phyloP scores from a whole-genome alignment of 92 coral and sea anemone genomes.

The Heliopora coerulea region DNA sequence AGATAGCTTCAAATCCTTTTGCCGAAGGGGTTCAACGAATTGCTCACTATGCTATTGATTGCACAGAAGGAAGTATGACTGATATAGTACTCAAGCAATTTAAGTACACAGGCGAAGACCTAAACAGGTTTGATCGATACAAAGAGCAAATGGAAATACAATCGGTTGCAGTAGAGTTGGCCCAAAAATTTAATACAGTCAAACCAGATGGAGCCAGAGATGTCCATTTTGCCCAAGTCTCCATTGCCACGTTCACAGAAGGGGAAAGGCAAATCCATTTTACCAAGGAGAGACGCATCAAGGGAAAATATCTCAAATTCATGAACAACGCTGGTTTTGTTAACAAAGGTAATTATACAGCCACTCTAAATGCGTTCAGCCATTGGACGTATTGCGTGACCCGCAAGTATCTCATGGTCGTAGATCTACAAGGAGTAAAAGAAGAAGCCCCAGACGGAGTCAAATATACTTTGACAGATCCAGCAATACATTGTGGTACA shows the following conservation, averaged over 20 bases:
- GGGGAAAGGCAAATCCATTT: constrained; percentile 11
- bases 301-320: constrained; percentile 30
- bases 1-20: constrained; percentile 32
- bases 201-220: constrained; percentile 26
- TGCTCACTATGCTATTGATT: constrained; percentile 19
- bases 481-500: constrained; percentile 23
- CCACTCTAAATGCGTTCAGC: constrained; percentile 32
- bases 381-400: constrained; percentile 30
- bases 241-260: constrained; percentile 10
- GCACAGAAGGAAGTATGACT: neutral
- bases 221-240: constrained; percentile 25
- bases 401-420: constrained; percentile 24
- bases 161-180: constrained; percentile 26
- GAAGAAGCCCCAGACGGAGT: constrained; percentile 14
- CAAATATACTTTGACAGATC: constrained; percentile 24
- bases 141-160: constrained; percentile 36
- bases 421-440: constrained; percentile 37
- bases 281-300: constrained; percentile 20
- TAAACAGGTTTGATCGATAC: neutral
- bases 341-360: constrained; percentile 18
- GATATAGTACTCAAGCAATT: constrained; percentile 22
- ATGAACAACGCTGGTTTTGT: constrained; percentile 37
- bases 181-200: constrained; percentile 22
- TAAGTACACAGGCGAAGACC: constrained; percentile 8
- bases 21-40: constrained; percentile 24